These are phyloP conservation scores for Ostrea edulis DNA, from an alignment of 1,140 invertebrate genomes.

Conservation along the genomic window DNA sequence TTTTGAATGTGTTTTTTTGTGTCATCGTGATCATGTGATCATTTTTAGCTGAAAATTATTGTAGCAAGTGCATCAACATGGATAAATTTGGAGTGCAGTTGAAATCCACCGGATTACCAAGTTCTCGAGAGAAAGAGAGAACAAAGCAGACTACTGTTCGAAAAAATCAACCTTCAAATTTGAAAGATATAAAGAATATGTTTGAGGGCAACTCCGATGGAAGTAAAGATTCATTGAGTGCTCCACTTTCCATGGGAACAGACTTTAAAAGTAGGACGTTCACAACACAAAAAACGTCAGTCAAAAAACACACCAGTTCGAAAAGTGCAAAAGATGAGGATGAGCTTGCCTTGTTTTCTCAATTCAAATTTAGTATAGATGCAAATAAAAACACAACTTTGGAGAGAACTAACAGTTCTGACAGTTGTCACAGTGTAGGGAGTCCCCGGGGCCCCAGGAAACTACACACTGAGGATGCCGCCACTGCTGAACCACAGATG, in stretches of 20 bases:
- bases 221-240: neutral
- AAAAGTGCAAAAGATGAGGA: neutral
- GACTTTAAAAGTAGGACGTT: slow-evolving; percentile 9
- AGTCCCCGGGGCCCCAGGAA: neutral
- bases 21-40: slow-evolving; percentile 11
- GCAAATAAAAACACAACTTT: slow-evolving; percentile 22
- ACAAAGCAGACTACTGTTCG: neutral
- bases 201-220: slow-evolving; percentile 14
- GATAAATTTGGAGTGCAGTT: slow-evolving; percentile 31
- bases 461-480: neutral
- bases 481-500: neutral
- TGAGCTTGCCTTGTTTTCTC: neutral
- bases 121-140: neutral
- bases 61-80: neutral
- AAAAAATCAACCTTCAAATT: neutral
- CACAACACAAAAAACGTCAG: neutral
- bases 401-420: neutral
- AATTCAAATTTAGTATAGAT: slow-evolving; percentile 19
- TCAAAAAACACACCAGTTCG: neutral
- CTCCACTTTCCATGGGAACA: slow-evolving; percentile 13
- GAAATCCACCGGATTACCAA: neutral
- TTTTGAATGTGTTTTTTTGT: neutral
- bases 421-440: neutral
- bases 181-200: slow-evolving; percentile 4
- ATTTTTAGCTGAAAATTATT: neutral